Base-by-base conservation (phyloP, 2,113 vertebrate species). In the Colius striatus region DNA sequence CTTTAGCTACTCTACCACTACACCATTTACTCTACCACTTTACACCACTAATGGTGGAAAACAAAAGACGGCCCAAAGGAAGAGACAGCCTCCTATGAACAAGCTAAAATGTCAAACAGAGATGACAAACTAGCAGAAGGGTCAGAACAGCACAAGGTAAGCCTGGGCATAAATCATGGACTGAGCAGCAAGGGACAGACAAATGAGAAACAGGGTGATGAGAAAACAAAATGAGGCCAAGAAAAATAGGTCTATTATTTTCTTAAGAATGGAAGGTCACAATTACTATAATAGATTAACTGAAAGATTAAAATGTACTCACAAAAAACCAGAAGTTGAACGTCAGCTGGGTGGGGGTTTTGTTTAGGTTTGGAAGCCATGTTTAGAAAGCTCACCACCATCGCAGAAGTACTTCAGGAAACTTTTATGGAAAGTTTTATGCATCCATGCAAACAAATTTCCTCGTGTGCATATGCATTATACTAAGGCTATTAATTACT, bases 311-410 rank as follows among this genome's bases (percentile, higher is more conserved):
- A 50, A 84, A 68, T 48, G 0, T 70, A 13, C 58, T 86, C n/a
- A 89, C 1, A 45, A 25, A 82, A 67, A 16, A 13, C 0, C 4
- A 50, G 11, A 57, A 54, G 9, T 66, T 25, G 72, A 84, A 34
- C 14, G 75, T 9, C 9, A 17, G 26, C 22, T 58, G 3, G 2
- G 3, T 7, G 19, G 11, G n/a, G 3, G 1, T 12, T 17, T 41
- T 66, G 14, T 53, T 65, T 26, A 57, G 6, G 13, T 87, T 89
- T 74, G 29, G 8, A 92, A 80, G 30, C 4, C 34, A 34, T 2
- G 2, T 55, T 84, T n/a, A 57, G n/a, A 68, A 73, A 81, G 32
- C 13, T 63, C 11, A 68, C 80, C 23, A 60, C 1, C 8, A 5
- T 7, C 57, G 27, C 18, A 55, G 14, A 84, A 34, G 1, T 25